Evolutionary conservation across 92 coral and sea anemone species (phyloP), one percentile per base, ranked within the genome.

Genomic region (Plumapathes pennacea): DNA sequence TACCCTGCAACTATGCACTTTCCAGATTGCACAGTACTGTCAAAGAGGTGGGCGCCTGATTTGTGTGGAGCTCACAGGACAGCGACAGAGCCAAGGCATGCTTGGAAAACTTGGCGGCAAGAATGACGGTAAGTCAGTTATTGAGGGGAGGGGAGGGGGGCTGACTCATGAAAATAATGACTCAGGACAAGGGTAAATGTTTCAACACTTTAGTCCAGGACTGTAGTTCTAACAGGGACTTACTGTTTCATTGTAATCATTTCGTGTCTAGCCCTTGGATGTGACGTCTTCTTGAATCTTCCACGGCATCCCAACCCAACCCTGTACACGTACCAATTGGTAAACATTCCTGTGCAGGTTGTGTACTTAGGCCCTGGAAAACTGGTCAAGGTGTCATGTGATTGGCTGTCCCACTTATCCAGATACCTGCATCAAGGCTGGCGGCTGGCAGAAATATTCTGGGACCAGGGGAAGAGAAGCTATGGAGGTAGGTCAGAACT

Each of bases 351-450:
- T 8, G 98, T 92, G 2, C 84, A 85, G 52, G 42, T 92, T 3
- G 88, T 88, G 87, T 89, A 89, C 72, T 76, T 92, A n/a, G 98
- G 96, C 12, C 90, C 98, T 13, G 92, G 96, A 19, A 80, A 92
- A 51, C 76, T 92, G 32, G 96, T 92, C 15, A 92, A 92, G 49
- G 96, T 92, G 72, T 78, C 95, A 3, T 92, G 98, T 64, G 96
- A 92, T 17, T 92, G 98, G 98, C 83, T 88, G 98, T 67, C 62
- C 24, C 87, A 92, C 76, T 92, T 92, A 54, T 66, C 85, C 5
- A 51, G 70, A 50, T 67, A 80, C 34, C 66, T 92, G 11, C 92
- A 84, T 10, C 86, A 77, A 50, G 98, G 98, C 21, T 92, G 98
- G 98, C 71, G 67, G 44, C 76, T 92, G 34, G 63, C 79, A 13